phyloP scores from a whole-genome alignment of 2,113 vertebrate genomes.

The Phrynosoma blainvillii region DNA sequence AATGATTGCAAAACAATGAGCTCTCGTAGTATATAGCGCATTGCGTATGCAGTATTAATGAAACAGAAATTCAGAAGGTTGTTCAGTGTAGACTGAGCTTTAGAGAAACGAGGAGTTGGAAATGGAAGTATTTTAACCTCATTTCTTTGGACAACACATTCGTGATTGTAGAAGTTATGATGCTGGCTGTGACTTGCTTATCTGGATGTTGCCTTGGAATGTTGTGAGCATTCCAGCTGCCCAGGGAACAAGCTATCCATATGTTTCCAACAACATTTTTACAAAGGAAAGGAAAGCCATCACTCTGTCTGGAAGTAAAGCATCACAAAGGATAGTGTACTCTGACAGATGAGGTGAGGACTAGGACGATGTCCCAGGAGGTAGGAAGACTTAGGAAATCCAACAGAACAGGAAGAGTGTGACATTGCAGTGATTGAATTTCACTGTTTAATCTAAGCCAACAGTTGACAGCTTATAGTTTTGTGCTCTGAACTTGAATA shows the following conservation, averaged over 20 bases:
- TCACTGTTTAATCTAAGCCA: not conserved
- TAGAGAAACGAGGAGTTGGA: not conserved
- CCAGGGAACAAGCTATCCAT: not conserved
- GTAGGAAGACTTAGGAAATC: not conserved
- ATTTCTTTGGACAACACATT: not conserved
- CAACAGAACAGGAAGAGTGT: not conserved
- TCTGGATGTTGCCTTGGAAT: not conserved
- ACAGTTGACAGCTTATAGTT: not conserved
- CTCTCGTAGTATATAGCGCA: not conserved
- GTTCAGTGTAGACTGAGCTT: not conserved
- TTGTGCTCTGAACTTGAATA: not conserved
- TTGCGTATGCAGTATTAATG: not conserved
- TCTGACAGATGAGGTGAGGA: not conserved
- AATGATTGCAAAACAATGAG: not conserved
- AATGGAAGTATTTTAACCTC: not conserved
- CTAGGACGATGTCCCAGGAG: not conserved
- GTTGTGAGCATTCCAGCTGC: not conserved
- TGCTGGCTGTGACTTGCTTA: not conserved
- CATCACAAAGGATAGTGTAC: not conserved
- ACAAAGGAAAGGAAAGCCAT: not conserved
- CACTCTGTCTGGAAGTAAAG: not conserved
- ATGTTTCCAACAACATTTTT: not conserved
- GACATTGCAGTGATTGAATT: not conserved
- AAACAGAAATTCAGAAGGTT: not conserved
- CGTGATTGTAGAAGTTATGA: not conserved